phyloP scores from a whole-genome alignment of 2,797 vertebrate genomes.

The Anguilla marmorata region DNA sequence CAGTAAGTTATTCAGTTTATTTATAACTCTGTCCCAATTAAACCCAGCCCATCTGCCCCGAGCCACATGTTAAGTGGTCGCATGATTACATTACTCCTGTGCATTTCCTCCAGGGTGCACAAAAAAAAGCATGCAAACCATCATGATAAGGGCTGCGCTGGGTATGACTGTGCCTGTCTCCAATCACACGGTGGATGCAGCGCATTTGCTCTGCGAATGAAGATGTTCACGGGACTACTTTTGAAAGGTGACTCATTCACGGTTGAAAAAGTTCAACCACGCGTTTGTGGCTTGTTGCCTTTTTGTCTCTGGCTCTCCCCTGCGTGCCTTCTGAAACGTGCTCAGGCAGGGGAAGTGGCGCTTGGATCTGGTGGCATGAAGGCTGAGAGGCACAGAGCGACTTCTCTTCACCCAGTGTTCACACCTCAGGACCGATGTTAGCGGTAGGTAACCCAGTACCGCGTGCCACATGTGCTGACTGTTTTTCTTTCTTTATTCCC shows the following conservation, averaged over 20 bases:
- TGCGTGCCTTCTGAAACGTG: neutral
- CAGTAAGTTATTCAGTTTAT: constrained; percentile 54
- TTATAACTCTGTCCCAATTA: constrained; percentile 59
- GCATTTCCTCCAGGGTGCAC: neutral
- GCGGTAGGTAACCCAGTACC: neutral
- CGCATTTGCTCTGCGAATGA: neutral
- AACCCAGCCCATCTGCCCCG: constrained; percentile 56
- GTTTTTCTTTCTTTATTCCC: neutral
- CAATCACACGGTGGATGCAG: neutral
- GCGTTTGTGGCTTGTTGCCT: neutral
- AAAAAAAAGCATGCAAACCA: constrained; percentile 32
- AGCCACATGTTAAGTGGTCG: constrained; percentile 13
- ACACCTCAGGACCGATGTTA: neutral
- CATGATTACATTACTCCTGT: constrained; percentile 19
- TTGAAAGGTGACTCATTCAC: neutral
- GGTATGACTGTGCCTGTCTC: neutral
- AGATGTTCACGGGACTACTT: neutral
- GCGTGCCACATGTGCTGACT: neutral
- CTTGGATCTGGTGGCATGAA: neutral
- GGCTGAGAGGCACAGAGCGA: neutral
- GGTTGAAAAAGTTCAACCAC: neutral
- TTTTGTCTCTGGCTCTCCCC: neutral
- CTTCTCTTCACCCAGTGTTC: neutral
- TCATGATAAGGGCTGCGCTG: neutral
- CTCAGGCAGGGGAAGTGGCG: neutral